These are phyloP conservation scores for Bucorvus abyssinicus DNA, from an alignment of 2,797 vertebrate genomes.

Conservation along the genomic window DNA sequence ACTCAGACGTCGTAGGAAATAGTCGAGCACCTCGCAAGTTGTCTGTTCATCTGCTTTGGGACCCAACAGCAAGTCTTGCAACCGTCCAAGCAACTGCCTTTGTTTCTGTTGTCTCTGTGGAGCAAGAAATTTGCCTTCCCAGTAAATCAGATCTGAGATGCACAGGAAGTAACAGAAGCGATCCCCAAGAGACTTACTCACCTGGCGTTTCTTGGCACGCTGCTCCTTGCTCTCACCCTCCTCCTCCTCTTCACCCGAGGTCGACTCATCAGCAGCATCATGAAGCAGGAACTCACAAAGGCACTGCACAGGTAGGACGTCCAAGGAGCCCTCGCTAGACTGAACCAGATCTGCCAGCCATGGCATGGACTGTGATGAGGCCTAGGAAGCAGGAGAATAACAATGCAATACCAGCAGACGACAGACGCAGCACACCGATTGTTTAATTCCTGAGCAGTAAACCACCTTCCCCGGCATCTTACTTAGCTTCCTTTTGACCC, in stretches of 20 bases:
- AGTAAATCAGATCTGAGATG: not conserved
- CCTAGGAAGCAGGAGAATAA: constrained; percentile 69
- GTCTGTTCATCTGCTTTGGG: constrained; percentile 96
- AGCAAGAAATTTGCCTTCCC: not conserved
- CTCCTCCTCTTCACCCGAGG: constrained; percentile 89
- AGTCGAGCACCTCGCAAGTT: constrained; percentile 96
- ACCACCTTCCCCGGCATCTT: not conserved
- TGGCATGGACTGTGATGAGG: constrained; percentile 98
- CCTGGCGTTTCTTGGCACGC: constrained; percentile 91
- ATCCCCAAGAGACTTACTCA: not conserved
- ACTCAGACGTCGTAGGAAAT: constrained; percentile 94
- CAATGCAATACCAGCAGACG: not conserved
- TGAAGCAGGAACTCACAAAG: constrained; percentile 97
- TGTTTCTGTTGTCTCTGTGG: constrained; percentile 95
- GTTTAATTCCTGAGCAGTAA: not conserved
- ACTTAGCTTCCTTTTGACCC: not conserved
- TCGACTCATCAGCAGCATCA: constrained; percentile 87
- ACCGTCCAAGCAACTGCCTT: constrained; percentile 90
- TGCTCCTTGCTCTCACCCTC: constrained; percentile 97
- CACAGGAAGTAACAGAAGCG: not conserved
- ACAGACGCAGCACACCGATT: not conserved
- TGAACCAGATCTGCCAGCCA: constrained; percentile 98
- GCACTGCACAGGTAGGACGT: constrained; percentile 96
- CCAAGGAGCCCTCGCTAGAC: constrained; percentile 96
- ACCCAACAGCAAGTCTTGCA: constrained; percentile 94